phyloP scores from a whole-genome alignment of 2,888 invertebrate genomes.

The Orthonychiurus folsomi region DNA sequence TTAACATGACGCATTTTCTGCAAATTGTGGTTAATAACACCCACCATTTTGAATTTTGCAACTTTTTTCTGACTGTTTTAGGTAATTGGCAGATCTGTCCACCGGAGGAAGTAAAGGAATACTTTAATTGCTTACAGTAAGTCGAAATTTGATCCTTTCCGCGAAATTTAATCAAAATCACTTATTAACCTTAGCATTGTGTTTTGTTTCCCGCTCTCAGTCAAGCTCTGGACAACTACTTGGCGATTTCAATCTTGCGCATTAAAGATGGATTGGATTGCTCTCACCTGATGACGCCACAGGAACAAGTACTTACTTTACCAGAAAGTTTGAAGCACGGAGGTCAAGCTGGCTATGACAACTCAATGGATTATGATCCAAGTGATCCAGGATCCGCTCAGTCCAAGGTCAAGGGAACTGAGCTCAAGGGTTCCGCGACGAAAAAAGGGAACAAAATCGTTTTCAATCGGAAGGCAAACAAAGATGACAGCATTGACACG shows the following conservation, averaged over 20 bases:
- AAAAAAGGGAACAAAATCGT: slow-evolving; percentile 19
- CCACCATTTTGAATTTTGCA: too few species aligned
- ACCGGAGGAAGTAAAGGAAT: slow-evolving; percentile 60
- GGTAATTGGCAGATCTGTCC: slow-evolving; percentile 49
- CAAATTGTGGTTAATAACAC: too few species aligned
- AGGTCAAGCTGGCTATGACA: slow-evolving; percentile 29
- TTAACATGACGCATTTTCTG: too few species aligned
- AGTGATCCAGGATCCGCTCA: slow-evolving; percentile 23
- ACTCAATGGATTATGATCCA: slow-evolving; percentile 16
- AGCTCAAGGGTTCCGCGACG: slow-evolving; percentile 3
- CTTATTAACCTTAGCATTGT: background rate
- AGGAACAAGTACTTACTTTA: slow-evolving; percentile 30
- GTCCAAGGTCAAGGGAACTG: background rate
- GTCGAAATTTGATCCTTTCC: slow-evolving; percentile 41
- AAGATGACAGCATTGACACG: slow-evolving; percentile 19
- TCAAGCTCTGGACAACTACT: slow-evolving; percentile 51
- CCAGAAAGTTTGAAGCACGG: slow-evolving; percentile 22
- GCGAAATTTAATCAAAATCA: background rate
- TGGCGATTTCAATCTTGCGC: slow-evolving; percentile 51
- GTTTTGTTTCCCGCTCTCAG: slow-evolving; percentile 41
- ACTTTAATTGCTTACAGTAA: slow-evolving; percentile 91
- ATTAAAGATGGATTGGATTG: slow-evolving; percentile 49
- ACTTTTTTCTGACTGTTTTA: background rate
- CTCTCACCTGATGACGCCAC: slow-evolving; percentile 43
- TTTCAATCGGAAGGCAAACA: slow-evolving; percentile 17